Evolutionary conservation across 2,888 invertebrate species (phyloP).

Genomic region (Mesopsocus fuscifrons): DNA sequence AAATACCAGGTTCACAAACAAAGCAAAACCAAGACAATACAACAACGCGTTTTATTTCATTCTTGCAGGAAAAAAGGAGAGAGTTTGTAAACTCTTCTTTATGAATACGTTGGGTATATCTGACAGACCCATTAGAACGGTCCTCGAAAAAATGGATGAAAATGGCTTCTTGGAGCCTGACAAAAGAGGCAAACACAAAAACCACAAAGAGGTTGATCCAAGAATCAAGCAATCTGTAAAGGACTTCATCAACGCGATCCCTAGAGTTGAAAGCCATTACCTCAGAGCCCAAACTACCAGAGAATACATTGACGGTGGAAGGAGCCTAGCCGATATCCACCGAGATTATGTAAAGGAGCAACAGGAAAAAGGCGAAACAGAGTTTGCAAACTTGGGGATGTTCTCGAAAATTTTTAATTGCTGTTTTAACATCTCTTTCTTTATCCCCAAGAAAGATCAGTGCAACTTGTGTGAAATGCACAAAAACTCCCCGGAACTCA

Average conservation of each 20-base stretch:
- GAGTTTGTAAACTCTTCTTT: not conserved
- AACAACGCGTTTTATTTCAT: not conserved
- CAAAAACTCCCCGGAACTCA: conserved; percentile 7
- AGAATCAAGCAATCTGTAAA: not conserved
- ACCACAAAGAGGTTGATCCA: too few relatives aligned
- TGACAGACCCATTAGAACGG: not conserved
- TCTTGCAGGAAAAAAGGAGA: not conserved
- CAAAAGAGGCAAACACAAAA: not conserved
- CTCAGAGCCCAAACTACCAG: conserved; percentile 2
- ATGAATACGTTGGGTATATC: not conserved
- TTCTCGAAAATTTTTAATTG: conserved; percentile 8
- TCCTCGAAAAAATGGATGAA: not conserved
- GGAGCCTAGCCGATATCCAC: not conserved
- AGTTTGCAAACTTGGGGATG: conserved; percentile 5
- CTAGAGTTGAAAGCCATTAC: not conserved
- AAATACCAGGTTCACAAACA: not conserved
- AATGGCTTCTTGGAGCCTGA: not conserved
- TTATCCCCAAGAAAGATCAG: conserved; percentile 12
- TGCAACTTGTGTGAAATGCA: conserved; percentile 9
- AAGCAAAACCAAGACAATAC: too few relatives aligned
- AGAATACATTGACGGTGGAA: not conserved
- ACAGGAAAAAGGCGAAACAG: conserved; percentile 8
- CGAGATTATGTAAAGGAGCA: conserved; percentile 9
- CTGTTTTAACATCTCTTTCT: conserved; percentile 12
- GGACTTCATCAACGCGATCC: not conserved